These are phyloP conservation scores for Phylloscopus trochilus DNA, from an alignment of 2,113 vertebrate genomes.

Conservation along the genomic window DNA sequence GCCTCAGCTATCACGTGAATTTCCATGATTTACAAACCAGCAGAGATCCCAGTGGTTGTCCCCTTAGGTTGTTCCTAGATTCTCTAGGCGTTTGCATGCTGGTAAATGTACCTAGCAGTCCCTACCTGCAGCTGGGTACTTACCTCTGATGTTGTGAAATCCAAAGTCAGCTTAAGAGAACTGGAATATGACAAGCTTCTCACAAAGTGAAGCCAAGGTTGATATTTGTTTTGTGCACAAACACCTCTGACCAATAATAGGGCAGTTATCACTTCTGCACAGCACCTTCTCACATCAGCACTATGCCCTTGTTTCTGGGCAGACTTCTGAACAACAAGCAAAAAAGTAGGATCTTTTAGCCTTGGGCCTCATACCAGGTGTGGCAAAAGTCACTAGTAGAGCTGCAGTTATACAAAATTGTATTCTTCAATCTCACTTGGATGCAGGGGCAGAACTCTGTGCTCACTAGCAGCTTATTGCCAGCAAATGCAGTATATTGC, in stretches of 20 bases:
- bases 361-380: fast-evolving
- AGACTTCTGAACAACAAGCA: not conserved
- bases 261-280: not conserved
- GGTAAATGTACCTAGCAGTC: not conserved
- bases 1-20: not conserved
- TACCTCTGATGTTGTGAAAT: not conserved
- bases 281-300: not conserved
- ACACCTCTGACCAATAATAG: not conserved
- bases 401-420: not conserved
- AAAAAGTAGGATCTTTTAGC: not conserved
- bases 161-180: not conserved
- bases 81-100: not conserved
- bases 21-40: not conserved
- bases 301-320: not conserved
- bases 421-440: not conserved
- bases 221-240: not conserved
- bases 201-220: not conserved
- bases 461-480: not conserved
- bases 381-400: fast-evolving
- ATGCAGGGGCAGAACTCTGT: not conserved
- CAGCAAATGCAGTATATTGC: not conserved
- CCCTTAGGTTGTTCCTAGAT: not conserved
- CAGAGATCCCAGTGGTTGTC: not conserved
- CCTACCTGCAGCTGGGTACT: not conserved
- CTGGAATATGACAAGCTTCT: not conserved